Percentiles rank a stretch among this genome's conserved stretches.
Conservation (phyloP, 2,797 vertebrate species). For the Sebastolobus alascanus region DNA sequence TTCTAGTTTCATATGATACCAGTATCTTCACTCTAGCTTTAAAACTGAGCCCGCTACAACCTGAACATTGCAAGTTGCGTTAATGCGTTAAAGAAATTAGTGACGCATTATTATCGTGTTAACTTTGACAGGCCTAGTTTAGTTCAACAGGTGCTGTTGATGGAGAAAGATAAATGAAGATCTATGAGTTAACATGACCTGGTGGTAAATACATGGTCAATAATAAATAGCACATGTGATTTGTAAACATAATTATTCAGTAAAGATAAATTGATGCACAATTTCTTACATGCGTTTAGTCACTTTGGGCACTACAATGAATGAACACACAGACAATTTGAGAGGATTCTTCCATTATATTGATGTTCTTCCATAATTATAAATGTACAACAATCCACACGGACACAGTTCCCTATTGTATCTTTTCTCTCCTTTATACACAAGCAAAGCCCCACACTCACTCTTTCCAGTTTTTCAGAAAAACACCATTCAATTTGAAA, state of each 20-base stretch:
- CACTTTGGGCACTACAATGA: background rate
- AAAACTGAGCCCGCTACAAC: too few relatives aligned
- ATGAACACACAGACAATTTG: background rate
- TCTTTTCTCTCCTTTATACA: background rate
- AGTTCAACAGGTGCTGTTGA: background rate
- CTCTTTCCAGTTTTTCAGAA: slow-evolving; percentile 18
- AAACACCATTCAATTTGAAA: slow-evolving; percentile 21
- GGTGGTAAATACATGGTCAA: background rate
- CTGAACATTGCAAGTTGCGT: too few relatives aligned
- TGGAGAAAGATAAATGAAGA: background rate
- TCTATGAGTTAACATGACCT: background rate
- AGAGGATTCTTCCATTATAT: background rate
- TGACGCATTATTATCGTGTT: too few relatives aligned
- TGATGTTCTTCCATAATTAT: slow-evolving; percentile 2
- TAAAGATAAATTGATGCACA: background rate
- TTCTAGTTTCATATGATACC: too few relatives aligned
- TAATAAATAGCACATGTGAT: slow-evolving; percentile 1
- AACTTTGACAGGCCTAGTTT: background rate
- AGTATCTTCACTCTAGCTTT: too few relatives aligned
- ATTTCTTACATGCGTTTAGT: background rate
- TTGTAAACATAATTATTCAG: background rate
- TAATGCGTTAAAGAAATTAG: too few relatives aligned
- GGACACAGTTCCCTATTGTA: background rate
- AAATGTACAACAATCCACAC: background rate
- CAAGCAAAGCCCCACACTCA: slow-evolving; percentile 7